A percentile compares a stretch with the other conserved stretches of the same genome.
Conservation (phyloP, 2,888 invertebrate species). For the Priocnemis perturbator region DNA sequence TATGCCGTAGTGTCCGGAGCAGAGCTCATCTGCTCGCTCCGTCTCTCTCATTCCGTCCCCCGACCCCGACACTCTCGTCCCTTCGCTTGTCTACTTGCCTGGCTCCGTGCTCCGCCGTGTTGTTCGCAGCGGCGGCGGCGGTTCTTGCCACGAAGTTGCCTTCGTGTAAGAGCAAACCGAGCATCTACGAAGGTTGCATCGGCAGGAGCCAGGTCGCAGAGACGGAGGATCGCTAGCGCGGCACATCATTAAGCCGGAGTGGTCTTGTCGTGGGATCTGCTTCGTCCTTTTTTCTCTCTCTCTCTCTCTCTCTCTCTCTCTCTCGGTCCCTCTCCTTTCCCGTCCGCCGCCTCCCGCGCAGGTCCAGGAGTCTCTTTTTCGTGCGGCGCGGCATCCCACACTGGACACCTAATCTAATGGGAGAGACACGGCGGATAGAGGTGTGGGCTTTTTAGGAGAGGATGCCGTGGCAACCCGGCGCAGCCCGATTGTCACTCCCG, state of each 20-base stretch:
- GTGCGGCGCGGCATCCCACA: conserved; percentile 47
- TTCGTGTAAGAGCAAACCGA: conserved; percentile 1
- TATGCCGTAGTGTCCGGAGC: too few relatives aligned
- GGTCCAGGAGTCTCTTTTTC: conserved; percentile 45
- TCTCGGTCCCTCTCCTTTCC: conserved; percentile 28
- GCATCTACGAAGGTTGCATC: conserved; percentile 49
- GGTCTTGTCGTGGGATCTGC: conserved; percentile 64
- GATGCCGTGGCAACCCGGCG: conserved; percentile 47
- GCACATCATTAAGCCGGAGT: conserved; percentile 71
- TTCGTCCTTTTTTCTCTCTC: conserved; percentile 49
- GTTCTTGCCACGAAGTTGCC: too few relatives aligned
- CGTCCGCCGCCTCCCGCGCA: conserved; percentile 22
- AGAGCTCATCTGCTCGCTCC: too few relatives aligned
- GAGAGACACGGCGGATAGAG: conserved; percentile 57
- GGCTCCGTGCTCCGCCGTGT: too few relatives aligned
- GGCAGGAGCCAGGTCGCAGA: conserved; percentile 26
- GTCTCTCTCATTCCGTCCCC: too few relatives aligned
- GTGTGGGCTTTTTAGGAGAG: conserved; percentile 61
- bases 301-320: too few relatives aligned
- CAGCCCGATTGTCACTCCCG: conserved; percentile 48
- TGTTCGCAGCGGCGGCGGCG: conserved; percentile 14
- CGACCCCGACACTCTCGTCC: too few relatives aligned
- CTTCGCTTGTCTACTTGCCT: too few relatives aligned
- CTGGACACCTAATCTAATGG: conserved; percentile 67
- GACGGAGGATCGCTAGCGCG: conserved; percentile 57